A percentile compares a stretch with the other conserved stretches of the same genome.
These are phyloP conservation scores for Actinopyga echinites DNA, from an alignment of 53 echinoderm and acorn worm genomes.

Conservation along the genomic window DNA sequence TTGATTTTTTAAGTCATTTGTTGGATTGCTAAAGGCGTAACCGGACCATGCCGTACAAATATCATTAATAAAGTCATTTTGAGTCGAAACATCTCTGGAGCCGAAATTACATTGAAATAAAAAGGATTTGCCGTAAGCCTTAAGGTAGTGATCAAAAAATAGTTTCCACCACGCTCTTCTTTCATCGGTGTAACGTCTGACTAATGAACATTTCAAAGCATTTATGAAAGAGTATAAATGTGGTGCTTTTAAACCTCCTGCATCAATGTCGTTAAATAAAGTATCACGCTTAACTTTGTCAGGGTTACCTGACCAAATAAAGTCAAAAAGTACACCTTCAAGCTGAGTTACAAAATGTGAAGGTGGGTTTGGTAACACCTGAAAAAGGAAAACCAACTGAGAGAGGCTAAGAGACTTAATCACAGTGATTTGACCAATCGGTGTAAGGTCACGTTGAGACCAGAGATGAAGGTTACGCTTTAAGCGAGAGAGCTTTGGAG, in stretches of 20 bases:
- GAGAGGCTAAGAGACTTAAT: background rate
- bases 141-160: background rate
- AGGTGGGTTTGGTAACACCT: constrained; percentile 1
- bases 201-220: background rate
- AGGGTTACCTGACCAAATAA: background rate
- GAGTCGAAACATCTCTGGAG: background rate
- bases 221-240: background rate
- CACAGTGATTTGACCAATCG: background rate
- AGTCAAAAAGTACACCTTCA: background rate
- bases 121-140: background rate
- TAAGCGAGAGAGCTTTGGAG: background rate
- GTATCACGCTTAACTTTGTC: background rate
- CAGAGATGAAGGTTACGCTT: background rate
- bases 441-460: background rate
- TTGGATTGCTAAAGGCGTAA: background rate
- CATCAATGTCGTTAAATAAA: background rate
- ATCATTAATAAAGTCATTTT: background rate
- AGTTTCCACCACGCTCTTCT: background rate
- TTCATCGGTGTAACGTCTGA: background rate
- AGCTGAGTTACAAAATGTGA: too few species aligned
- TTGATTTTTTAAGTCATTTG: background rate
- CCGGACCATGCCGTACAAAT: background rate
- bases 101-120: background rate
- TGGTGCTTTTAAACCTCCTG: background rate
- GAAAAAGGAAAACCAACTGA: background rate